These are phyloP conservation scores for Hippocampus barbouri DNA, from an alignment of 2,113 vertebrate species.

Conservation along the genomic window DNA sequence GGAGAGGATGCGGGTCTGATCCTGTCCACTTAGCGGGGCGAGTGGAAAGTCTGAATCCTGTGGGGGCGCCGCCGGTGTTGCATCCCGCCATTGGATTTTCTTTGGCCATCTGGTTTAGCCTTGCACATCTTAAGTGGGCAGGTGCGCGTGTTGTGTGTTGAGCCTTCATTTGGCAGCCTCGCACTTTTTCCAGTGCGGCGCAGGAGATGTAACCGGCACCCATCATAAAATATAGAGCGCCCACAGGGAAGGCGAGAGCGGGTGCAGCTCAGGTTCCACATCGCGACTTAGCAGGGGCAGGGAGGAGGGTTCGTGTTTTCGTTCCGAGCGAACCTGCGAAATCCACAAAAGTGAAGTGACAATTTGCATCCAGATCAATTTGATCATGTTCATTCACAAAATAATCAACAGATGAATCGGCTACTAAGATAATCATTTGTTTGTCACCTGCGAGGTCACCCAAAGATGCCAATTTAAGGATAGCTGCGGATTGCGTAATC, in stretches of 20 bases:
- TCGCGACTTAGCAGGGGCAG: conserved; percentile 35
- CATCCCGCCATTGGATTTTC: too few species aligned
- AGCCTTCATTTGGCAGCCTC: not conserved
- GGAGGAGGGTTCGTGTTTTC: conserved; percentile 8
- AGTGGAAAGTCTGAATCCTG: not conserved
- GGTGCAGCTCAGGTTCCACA: conserved; percentile 40
- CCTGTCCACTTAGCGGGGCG: not conserved
- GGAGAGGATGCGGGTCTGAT: not conserved
- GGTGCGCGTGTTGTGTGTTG: not conserved
- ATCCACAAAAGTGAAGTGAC: not conserved
- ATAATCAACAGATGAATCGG: too few species aligned
- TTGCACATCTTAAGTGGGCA: too few species aligned
- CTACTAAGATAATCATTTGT: too few species aligned
- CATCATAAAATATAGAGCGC: conserved; percentile 56
- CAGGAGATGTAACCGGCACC: conserved; percentile 42
- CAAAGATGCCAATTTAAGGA: not conserved
- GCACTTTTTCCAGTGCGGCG: conserved; percentile 1
- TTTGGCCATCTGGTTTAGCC: too few species aligned
- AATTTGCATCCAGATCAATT: not conserved
- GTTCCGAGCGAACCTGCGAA: not conserved
- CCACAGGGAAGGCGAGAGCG: conserved; percentile 7
- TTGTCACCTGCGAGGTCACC: too few species aligned
- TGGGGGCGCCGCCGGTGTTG: too few species aligned
- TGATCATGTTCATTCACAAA: too few species aligned
- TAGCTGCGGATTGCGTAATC: not conserved